Evolutionary conservation across 2,888 invertebrate species (phyloP).

Genomic region (Rotaria macrura): DNA sequence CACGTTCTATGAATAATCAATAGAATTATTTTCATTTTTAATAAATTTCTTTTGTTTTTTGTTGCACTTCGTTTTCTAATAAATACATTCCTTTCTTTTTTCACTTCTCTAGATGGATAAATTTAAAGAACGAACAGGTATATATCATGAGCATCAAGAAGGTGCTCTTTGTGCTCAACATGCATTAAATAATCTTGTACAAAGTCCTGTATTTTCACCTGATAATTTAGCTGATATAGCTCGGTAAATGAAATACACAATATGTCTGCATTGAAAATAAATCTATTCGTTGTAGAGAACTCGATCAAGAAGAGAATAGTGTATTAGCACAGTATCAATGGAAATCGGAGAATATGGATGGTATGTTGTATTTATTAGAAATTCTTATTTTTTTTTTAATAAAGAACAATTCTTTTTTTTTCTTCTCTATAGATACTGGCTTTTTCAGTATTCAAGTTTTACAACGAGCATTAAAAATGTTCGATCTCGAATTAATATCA

Average conservation of each 20-base stretch:
- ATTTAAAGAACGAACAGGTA: not conserved
- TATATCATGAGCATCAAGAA: slow-evolving; percentile 56
- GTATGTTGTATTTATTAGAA: not conserved
- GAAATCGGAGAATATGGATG: not conserved
- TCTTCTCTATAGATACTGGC: slow-evolving; percentile 56
- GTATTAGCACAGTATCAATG: not conserved
- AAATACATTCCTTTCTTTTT: not conserved
- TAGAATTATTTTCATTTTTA: not conserved
- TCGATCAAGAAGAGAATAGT: not conserved
- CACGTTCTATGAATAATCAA: not conserved
- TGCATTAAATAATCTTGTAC: slow-evolving; percentile 66
- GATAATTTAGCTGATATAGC: slow-evolving; percentile 66
- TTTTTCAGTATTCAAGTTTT: slow-evolving; percentile 73
- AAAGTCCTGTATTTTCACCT: slow-evolving; percentile 65
- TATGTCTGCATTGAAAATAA: slow-evolving; percentile 51
- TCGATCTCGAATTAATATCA: slow-evolving; percentile 62
- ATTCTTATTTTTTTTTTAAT: too few species aligned
- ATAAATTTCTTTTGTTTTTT: not conserved
- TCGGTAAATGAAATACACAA: slow-evolving; percentile 57
- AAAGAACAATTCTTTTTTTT: too few species aligned
- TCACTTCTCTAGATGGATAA: not conserved
- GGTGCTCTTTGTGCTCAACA: slow-evolving; percentile 65
- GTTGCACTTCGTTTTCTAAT: not conserved
- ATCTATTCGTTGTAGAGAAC: not conserved
- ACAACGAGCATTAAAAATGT: slow-evolving; percentile 61